phyloP scores from a whole-genome alignment of 1,140 invertebrate genomes.

The Dolichoris vasculosae region DNA sequence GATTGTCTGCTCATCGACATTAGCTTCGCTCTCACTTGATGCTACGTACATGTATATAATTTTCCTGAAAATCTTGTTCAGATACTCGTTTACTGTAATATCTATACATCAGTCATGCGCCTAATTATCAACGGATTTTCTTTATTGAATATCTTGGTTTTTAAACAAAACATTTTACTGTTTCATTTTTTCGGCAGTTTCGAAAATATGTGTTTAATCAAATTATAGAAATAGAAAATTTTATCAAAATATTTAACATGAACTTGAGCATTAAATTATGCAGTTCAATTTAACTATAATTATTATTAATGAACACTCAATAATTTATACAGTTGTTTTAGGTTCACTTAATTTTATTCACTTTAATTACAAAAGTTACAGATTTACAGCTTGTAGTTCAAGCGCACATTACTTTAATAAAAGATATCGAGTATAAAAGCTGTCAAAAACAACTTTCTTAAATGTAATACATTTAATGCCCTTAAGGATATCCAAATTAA shows the following conservation, averaged over 20 bases:
- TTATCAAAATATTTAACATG: not conserved
- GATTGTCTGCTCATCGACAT: constrained; percentile 36
- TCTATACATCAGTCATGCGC: constrained; percentile 35
- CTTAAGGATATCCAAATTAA: no score
- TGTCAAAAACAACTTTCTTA: constrained; percentile 2
- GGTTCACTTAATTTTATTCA: not conserved
- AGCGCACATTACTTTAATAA: not conserved
- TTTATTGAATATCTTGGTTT: constrained; percentile 13
- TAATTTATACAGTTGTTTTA: not conserved
- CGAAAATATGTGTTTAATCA: constrained; percentile 26
- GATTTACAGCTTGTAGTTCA: no score
- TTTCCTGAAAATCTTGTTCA: constrained; percentile 42
- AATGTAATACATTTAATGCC: not conserved
- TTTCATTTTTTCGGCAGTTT: constrained; percentile 5
- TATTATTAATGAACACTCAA: not conserved
- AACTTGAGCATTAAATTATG: not conserved
- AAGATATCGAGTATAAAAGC: constrained; percentile 16
- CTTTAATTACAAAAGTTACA: not conserved
- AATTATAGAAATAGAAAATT: constrained; percentile 2
- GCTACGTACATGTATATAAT: constrained; percentile 31
- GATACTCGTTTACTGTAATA: constrained; percentile 24
- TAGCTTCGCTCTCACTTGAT: constrained; percentile 19
- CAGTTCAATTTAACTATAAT: not conserved
- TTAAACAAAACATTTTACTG: not conserved
- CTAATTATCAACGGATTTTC: constrained; percentile 51